Evolutionary conservation across 64 coral and sea anemone genomes (phyloP), one percentile per base, ranked within the genome.

Genomic region (Montipora efflorescens): DNA sequence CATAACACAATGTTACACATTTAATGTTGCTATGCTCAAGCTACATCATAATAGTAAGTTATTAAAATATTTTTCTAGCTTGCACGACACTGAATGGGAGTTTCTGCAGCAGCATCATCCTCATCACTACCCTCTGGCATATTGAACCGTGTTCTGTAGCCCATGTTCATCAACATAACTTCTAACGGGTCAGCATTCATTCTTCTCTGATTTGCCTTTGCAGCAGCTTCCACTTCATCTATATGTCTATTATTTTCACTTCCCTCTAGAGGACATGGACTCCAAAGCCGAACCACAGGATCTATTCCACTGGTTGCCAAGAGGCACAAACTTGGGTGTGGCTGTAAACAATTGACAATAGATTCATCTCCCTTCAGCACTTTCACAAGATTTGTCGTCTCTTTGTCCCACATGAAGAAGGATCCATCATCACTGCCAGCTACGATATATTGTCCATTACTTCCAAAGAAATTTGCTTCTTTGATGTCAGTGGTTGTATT

Each of bases 401-500:
- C 77, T 83, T 95, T 96, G 76, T 99, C 87, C 98, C 98, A 99
- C 48, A 99, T 62, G 77, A 99, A 99, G 59, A 96, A 99, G 3
- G 98, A 99, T 15, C 98, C 98, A 90, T 99, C 98, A 18, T 99
- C 98, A 84, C 98, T 99, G 59, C 98, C 98, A 10, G 98, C 98
- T 71, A 99, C 95, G 61, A 99, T 86, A 76, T 94, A 99, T 59
- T 99, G 95, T 68, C 98, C 98, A 70, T 99, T 94, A 84, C 71
- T 84, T 12, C 98, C 98, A 90, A 99, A 96, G 66, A 99, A 99
- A 78, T 99, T 99, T 3, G 95, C 95, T 87, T 99, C 98, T 85
- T 99, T 99, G 28, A 99, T 99, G 47, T 99, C 98, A 23, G 98
- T 99, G 6, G 98, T 99, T 1, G 98, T 99, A 76, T 99, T 99